Conservation (phyloP, 1,140 invertebrate species). For the Patella vulgata region DNA sequence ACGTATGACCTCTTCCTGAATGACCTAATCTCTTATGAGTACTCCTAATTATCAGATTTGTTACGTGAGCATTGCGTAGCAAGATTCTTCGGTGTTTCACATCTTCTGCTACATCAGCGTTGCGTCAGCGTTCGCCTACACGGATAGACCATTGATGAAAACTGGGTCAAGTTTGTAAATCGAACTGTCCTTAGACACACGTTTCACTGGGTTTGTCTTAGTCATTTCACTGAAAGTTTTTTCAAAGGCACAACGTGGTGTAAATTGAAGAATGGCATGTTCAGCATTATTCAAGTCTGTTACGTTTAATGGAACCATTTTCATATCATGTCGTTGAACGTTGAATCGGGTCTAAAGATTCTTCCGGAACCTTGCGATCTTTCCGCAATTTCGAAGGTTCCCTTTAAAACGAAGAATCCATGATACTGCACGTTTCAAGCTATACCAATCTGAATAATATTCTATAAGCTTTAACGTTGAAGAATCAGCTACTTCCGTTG, state of each 20-base stretch:
- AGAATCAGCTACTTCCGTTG: too few relatives aligned
- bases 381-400: too few relatives aligned
- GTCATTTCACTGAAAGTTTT: conserved; percentile 15
- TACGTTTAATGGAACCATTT: too few relatives aligned
- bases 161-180: conserved; percentile 31
- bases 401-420: too few relatives aligned
- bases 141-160: conserved; percentile 16
- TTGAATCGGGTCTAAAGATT: too few relatives aligned
- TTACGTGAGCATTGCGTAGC: conserved; percentile 5
- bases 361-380: too few relatives aligned
- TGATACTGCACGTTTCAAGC: too few relatives aligned
- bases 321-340: conserved; percentile 9
- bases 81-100: conserved; percentile 28
- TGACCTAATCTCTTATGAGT: conserved; percentile 13
- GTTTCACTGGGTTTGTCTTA: conserved; percentile 2
- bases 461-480: too few relatives aligned
- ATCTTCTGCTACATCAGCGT: conserved; percentile 6
- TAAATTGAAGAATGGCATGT: conserved; percentile 10
- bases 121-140: conserved; percentile 22
- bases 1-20: conserved; percentile 13
- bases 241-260: conserved; percentile 7
- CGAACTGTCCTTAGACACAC: conserved; percentile 3
- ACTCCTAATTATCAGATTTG: conserved; percentile 10
- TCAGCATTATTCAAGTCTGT: too few relatives aligned
- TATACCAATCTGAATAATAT: too few relatives aligned